Percentiles rank a stretch among this genome's conserved stretches.
phyloP scores from a whole-genome alignment of 1,140 invertebrate species.

The Drosophila dunni region DNA sequence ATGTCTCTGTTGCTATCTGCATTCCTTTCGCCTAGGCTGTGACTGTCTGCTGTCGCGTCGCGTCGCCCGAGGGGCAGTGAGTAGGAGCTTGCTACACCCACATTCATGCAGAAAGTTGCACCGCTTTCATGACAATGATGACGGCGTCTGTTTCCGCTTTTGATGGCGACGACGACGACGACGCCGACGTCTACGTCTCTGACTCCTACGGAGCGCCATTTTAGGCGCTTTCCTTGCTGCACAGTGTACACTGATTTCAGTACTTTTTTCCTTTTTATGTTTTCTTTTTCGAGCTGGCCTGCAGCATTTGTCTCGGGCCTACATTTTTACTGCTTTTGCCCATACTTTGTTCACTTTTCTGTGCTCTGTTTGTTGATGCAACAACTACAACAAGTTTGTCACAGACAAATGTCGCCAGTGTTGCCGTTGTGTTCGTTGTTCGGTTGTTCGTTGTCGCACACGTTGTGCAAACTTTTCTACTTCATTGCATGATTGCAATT shows the following conservation, averaged over 20 bases:
- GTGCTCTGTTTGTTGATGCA: slow-evolving; percentile 38
- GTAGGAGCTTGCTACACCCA: neutral
- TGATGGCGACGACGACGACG: slow-evolving; percentile 46
- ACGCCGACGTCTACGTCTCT: neutral
- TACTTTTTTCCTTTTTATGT: neutral
- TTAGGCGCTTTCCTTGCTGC: slow-evolving; percentile 60
- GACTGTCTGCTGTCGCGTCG: slow-evolving; percentile 34
- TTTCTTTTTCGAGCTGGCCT: slow-evolving; percentile 16
- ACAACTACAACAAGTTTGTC: slow-evolving; percentile 58
- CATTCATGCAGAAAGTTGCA: slow-evolving; percentile 35
- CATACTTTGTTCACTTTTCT: slow-evolving; percentile 34
- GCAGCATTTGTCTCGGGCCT: slow-evolving; percentile 47
- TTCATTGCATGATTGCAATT: slow-evolving; percentile 81
- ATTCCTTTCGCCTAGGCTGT: neutral
- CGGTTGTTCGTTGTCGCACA: slow-evolving; percentile 49
- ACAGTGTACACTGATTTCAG: slow-evolving; percentile 10
- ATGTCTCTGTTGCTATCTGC: slow-evolving; percentile 1
- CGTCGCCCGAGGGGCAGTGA: slow-evolving; percentile 32
- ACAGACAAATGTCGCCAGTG: slow-evolving; percentile 46
- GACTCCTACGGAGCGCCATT: slow-evolving; percentile 46
- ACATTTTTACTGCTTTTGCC: slow-evolving; percentile 37
- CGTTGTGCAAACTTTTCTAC: slow-evolving; percentile 79
- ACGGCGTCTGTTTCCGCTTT: slow-evolving; percentile 68
- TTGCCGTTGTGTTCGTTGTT: slow-evolving; percentile 34
- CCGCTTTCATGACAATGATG: slow-evolving; percentile 71